Percentiles rank a stretch among this genome's conserved stretches.
Conservation (phyloP, 2,797 vertebrate species). For the Helostoma temminkii region DNA sequence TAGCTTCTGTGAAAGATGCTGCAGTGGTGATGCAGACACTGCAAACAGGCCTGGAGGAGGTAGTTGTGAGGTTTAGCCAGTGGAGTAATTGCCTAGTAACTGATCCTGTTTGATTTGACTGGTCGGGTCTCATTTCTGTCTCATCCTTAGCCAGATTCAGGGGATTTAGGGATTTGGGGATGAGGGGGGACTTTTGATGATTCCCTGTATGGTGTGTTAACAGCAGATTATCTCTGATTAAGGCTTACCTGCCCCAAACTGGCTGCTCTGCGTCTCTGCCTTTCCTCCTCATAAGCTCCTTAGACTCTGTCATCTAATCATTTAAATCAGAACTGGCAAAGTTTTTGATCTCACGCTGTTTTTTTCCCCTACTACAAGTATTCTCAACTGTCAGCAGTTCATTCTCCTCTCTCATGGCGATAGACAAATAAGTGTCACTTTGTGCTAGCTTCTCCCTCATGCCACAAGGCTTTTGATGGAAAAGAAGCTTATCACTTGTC, state of each 20-base stretch:
- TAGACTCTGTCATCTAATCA: constrained; percentile 79
- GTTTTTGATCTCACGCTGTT: constrained; percentile 70
- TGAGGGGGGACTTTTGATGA: constrained; percentile 78
- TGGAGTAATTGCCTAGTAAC: constrained; percentile 80
- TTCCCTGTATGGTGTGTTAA: constrained; percentile 84
- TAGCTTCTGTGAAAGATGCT: constrained; percentile 42
- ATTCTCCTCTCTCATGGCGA: constrained; percentile 54
- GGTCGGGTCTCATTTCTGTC: constrained; percentile 77
- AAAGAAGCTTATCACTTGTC: constrained; percentile 50
- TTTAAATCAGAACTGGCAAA: constrained; percentile 78
- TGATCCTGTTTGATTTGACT: constrained; percentile 80
- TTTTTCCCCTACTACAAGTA: constrained; percentile 41
- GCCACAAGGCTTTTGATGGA: constrained; percentile 49
- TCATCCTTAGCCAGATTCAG: constrained; percentile 79
- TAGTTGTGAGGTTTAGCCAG: constrained; percentile 63
- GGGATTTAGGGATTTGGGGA: constrained; percentile 82
- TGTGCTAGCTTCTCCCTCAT: constrained; percentile 39
- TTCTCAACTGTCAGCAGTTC: constrained; percentile 71
- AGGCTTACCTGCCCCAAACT: constrained; percentile 81
- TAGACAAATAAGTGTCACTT: constrained; percentile 67
- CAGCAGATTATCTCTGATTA: constrained; percentile 86
- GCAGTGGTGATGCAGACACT: constrained; percentile 48
- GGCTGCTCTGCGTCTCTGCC: constrained; percentile 77
- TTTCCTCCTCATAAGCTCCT: constrained; percentile 80
- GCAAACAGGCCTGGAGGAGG: constrained; percentile 60